Conservation (phyloP, 2,113 vertebrate species). For the Corvus moneduloides region DNA sequence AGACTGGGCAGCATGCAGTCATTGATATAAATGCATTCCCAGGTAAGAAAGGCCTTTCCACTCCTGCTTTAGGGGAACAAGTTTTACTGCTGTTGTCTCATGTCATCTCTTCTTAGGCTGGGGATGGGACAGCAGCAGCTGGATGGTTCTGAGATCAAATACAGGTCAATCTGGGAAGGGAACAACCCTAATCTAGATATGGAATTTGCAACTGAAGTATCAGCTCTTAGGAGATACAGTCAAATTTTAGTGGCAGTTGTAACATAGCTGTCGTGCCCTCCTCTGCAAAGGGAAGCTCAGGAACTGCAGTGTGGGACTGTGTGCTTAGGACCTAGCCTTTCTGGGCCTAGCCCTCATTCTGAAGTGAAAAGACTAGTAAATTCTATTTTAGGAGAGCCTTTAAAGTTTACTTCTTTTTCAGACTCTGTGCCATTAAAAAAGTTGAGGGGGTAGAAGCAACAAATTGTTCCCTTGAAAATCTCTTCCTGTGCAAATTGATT, state of each 20-base stretch:
- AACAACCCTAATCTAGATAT: not conserved
- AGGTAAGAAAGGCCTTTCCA: conserved; percentile 72
- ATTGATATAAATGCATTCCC: conserved; percentile 99
- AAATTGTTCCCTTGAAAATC: conserved; percentile 14
- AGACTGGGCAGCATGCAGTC: conserved; percentile 93
- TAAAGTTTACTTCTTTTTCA: not conserved
- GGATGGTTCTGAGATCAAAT: not conserved
- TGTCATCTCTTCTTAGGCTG: not conserved
- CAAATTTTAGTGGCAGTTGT: not conserved
- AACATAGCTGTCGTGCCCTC: not conserved
- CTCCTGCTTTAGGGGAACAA: not conserved
- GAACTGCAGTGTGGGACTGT: not conserved
- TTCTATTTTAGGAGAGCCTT: not conserved
- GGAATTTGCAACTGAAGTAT: not conserved
- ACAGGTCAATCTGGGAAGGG: not conserved
- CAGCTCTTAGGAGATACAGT: not conserved
- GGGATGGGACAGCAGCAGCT: not conserved
- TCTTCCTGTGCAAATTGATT: not conserved
- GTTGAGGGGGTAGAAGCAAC: not conserved
- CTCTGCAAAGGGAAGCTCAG: not conserved
- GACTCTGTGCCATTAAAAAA: not conserved
- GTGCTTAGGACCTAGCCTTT: not conserved
- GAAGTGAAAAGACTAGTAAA: not conserved
- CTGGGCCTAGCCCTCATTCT: not conserved
- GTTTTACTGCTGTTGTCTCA: not conserved